Conservation (phyloP, 2,113 vertebrate genomes). For the Mus spicilegus region DNA sequence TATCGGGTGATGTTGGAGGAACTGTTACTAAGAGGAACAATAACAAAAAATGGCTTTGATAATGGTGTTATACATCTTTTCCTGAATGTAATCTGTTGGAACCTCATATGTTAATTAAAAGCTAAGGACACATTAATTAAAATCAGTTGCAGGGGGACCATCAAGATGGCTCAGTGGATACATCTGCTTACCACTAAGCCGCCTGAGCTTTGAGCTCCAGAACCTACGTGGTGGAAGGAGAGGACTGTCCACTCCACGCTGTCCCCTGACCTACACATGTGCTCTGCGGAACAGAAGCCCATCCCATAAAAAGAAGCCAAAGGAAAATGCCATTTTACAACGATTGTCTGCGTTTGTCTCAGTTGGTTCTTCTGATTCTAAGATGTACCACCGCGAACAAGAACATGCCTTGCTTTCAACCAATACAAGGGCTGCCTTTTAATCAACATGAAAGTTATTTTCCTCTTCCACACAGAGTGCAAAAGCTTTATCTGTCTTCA, state of each 20-base stretch:
- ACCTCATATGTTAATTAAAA: conserved; percentile 44
- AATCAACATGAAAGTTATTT: neutral
- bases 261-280: neutral
- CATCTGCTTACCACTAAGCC: neutral
- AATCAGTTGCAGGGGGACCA: neutral
- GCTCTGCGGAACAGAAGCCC: neutral
- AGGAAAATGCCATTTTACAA: neutral
- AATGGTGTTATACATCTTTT: conserved; percentile 24
- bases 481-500: neutral
- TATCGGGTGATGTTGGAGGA: neutral
- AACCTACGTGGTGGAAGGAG: too few species aligned
- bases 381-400: neutral
- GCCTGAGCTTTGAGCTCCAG: neutral
- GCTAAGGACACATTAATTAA: conserved; percentile 38
- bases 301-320: neutral
- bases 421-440: neutral
- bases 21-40: neutral
- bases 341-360: neutral
- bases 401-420: neutral
- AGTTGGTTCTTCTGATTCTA: neutral
- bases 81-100: neutral
- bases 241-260: neutral
- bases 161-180: neutral
- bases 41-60: neutral
- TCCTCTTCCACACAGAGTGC: conserved; percentile 3